phyloP scores from a whole-genome alignment of 2,113 vertebrate species.

The Myrmecophaga tridactyla region DNA sequence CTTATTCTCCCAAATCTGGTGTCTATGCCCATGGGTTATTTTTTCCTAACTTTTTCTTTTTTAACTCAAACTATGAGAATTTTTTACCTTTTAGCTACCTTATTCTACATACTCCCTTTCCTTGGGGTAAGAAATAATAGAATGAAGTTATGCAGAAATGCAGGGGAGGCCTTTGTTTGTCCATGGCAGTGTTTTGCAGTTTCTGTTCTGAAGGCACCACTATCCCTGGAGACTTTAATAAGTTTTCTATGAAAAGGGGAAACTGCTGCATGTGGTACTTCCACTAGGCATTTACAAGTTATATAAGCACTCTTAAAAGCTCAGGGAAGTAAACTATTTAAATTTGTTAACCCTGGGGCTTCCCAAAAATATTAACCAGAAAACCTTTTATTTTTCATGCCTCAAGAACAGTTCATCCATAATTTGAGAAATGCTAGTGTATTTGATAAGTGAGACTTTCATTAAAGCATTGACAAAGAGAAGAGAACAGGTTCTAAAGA shows the following conservation, averaged over 20 bases:
- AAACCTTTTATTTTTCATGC: not conserved
- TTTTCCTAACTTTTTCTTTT: conserved; percentile 2
- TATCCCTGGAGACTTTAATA: not conserved
- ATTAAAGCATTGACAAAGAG: not conserved
- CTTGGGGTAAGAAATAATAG: not conserved
- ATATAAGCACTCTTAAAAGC: not conserved
- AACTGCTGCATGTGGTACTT: not conserved
- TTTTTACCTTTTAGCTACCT: not conserved
- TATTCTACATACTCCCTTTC: not conserved
- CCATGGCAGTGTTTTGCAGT: not conserved
- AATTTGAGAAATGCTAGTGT: conserved; percentile 2
- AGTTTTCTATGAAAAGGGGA: not conserved
- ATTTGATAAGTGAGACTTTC: not conserved
- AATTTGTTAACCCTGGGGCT: not conserved
- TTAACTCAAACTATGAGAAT: conserved; percentile 7
- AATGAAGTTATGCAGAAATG: not conserved
- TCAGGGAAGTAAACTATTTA: not conserved
- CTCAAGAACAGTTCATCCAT: not conserved
- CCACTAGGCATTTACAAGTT: not conserved
- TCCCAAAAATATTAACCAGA: conserved; percentile 12
- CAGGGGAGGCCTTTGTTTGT: not conserved
- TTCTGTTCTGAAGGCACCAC: not conserved
- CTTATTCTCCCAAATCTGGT: not conserved
- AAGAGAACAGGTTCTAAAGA: not conserved
- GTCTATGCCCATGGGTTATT: not conserved